Base-by-base conservation (phyloP, 2,113 vertebrate species). In the Odontesthes bonariensis region DNA sequence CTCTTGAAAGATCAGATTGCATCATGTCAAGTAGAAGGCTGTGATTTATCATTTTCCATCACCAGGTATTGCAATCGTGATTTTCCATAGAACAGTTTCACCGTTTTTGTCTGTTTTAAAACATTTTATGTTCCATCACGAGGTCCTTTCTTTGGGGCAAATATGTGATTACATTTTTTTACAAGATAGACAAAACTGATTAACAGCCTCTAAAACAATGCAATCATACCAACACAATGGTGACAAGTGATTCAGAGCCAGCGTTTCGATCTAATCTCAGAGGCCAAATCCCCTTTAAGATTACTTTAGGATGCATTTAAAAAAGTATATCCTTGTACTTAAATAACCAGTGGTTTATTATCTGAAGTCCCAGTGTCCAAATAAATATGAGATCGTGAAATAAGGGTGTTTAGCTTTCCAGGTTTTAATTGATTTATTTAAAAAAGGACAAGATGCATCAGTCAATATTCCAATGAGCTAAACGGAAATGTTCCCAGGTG, bases 1-100 rank as follows among this genome's bases (percentile, higher is more conserved):
- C 10, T 63, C 56, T 57, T 17, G 52, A 40, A 62, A 61, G 57
- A 51, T 63, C 54, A 44, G 14, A 65, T 44, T 70, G 67, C 61
- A 42, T 33, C 56, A 4, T 31, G 27, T 49, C 27, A 31, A 70
- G 53, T 62, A 56, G 57, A 56, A 3, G 8, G 31, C 11, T 2
- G 0, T 49, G 52, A 70, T 59, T 56, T 52, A 19, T 54, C 42
- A 14, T 57, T 59, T 65, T 69, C 32, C 5, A 7, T 16, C 16
- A 17, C 56, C 22, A 53, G 42, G 44, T 35, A 42, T 0, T 62
- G 49, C 16, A 8, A 32, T 32, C 23, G 27, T 54, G 1, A 16
- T 47, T 3, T 35, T 42, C 46, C 31, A 31, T 19, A 23, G 47
- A 46, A 40, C n/a, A 23, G 14, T 32, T 58, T 53, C 40, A 58